A percentile compares a stretch with the other conserved stretches of the same genome.
Evolutionary conservation across 2,888 invertebrate genomes (phyloP).

Genomic region (Rotaria sp.): DNA sequence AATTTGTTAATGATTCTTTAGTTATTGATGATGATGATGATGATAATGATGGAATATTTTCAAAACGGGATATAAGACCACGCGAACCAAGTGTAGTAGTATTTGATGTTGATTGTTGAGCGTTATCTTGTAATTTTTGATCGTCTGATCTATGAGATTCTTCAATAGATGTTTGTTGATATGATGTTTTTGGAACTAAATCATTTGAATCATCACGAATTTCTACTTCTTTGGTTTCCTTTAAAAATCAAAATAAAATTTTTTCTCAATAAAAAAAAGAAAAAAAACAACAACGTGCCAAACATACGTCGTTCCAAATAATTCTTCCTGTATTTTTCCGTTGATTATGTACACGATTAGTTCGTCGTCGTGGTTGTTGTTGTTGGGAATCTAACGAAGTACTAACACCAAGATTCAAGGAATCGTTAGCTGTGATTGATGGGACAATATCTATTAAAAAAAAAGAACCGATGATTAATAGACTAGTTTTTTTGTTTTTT

Average conservation of each 20-base stretch:
- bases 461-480: not conserved
- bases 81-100: not conserved
- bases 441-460: conserved; percentile 7
- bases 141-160: conserved; percentile 23
- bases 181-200: not conserved
- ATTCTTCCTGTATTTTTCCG: conserved; percentile 4
- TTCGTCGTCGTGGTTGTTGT: conserved; percentile 14
- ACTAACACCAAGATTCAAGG: not conserved
- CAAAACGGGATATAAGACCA: not conserved
- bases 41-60: not conserved
- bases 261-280: not conserved
- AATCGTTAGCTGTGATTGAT: conserved; percentile 7
- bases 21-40: not conserved
- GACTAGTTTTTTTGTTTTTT: not conserved
- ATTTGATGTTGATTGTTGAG: not conserved
- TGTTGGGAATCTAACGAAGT: conserved; percentile 4
- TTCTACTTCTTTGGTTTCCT: conserved; percentile 29
- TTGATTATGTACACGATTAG: conserved; percentile 13
- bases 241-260: not conserved
- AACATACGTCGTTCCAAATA: conserved; percentile 18
- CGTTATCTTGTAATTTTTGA: conserved; percentile 30
- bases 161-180: not conserved
- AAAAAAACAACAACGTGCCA: not conserved
- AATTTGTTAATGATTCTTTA: not conserved
- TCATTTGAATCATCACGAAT: conserved; percentile 23